Evolutionary conservation across 2,797 vertebrate species (phyloP).

Genomic region (Naso thynnoides): DNA sequence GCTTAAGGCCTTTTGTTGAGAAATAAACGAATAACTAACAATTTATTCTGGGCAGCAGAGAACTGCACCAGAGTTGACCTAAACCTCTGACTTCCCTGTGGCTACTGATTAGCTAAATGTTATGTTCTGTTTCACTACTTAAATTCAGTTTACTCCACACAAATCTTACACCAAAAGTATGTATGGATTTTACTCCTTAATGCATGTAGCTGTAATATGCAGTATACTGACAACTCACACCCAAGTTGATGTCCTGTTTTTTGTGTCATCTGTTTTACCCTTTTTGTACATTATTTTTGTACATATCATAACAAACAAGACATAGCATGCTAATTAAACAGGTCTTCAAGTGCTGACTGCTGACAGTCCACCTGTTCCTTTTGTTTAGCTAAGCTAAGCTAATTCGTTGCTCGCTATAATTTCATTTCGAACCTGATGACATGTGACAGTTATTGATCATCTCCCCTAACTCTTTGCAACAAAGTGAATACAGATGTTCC

Average conservation of each 20-base stretch:
- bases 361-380: too few species aligned
- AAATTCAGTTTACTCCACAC: background rate
- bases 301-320: background rate
- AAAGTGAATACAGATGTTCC: background rate
- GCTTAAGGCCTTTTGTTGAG: too few species aligned
- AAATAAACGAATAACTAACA: too few species aligned
- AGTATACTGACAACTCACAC: background rate
- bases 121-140: background rate
- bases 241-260: background rate
- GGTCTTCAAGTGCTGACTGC: background rate
- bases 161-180: background rate
- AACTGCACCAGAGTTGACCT: background rate
- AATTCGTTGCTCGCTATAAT: too few species aligned
- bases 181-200: too few species aligned
- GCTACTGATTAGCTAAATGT: background rate
- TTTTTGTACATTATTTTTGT: constrained; percentile 9
- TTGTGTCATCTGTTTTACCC: constrained; percentile 4
- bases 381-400: background rate
- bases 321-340: background rate
- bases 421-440: background rate
- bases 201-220: too few species aligned
- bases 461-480: background rate
- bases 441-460: background rate
- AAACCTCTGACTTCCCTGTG: background rate
- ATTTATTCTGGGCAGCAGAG: background rate